Base-by-base conservation (phyloP, 2,888 invertebrate genomes). In the Seira musarum region DNA sequence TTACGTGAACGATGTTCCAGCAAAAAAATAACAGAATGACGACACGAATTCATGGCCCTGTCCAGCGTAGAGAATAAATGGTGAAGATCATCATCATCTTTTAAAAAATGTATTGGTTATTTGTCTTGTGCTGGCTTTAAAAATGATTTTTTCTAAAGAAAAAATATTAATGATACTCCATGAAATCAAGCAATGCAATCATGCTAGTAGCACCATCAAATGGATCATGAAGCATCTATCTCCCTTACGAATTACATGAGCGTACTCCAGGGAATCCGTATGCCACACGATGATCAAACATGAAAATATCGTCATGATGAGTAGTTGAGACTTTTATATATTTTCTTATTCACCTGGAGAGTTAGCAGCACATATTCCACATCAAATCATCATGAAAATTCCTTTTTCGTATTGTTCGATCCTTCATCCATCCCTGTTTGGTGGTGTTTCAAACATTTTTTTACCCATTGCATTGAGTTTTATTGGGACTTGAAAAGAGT, bases 41-140 rank as follows among this genome's bases (percentile, higher is more conserved):
- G 72, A 78, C 40, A 40, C 71, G 78, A 71, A 78, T 80, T 64
- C 69, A 68, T 76, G 76, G 46, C 13, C 46, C 61, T 80, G 80
- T 80, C 80, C 80, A 80, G 73, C 73, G n/a, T n/a, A n/a, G n/a
- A 73, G 80, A 80, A 80, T 80, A 80, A 80, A 66, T 80, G 69
- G 30, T 64, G 40, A 80, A 63, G 63, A 73, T 84, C 84, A 85
- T 84, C 84, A 84, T 84, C 83, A 84, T 65, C 81, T 84, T 85
- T n/a, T n/a, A 85, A 84, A 84, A 85, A 84, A 84, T 85, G 83
- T 84, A 82, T 81, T 82, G 40, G 83, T 81, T 85, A 85, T 85
- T 85, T 85, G 84, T 85, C 85, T 85, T 85, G 76, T 68, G 74
- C 69, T 75, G 67, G 19, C 21, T 22, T 8, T n/a, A n/a, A n/a